Base-by-base conservation (phyloP, 1,140 invertebrate genomes). In the Euwallacea fornicatus region DNA sequence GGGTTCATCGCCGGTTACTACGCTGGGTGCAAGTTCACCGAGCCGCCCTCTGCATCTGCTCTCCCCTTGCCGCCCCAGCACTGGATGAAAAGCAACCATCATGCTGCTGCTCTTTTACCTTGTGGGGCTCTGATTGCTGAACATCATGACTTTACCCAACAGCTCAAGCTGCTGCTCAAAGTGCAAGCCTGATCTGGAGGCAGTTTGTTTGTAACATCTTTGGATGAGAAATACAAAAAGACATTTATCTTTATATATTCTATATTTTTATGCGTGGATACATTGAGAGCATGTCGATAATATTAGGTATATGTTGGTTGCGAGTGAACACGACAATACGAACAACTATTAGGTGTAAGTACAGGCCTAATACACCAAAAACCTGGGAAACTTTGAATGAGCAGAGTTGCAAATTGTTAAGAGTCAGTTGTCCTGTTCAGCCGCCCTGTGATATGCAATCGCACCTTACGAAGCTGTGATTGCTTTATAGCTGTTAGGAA, bases 21-120 rank as follows among this genome's bases (percentile, higher is more conserved):
- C 77, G 87, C 87, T 72, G 86, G 86, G 67, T 87, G 86, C 66
- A 88, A 88, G 75, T 88, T 86, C 75, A 86, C 84, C 62, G 86
- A 88, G 69, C 85, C 86, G 66, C 87, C 87, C 58, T 82, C 86
- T 71, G 85, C 87, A 44, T 84, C 86, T 58, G 84, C 85, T 68
- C 78, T 88, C 72, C 87, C 87, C 66, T 85, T 84, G 76, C 87
- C 87, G 60, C 87, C 87, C 42, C 77, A 83, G 64, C 86, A 87
- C 76, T 88, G 87, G 87, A 86, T 82, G 67, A 73, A 78, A 69
- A 42, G 55, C 50, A 66, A 69, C 53, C 65, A 55, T 56, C 63
- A 59, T 42, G 53, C 46, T 46, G 74, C n/a, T 75, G 79, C 64
- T 61, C 41, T 53, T 9, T 43, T 7, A 46, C 10, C 67, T 42